Evolutionary conservation across 2,113 vertebrate genomes (phyloP).

Genomic region (Atrichornis clamosus): DNA sequence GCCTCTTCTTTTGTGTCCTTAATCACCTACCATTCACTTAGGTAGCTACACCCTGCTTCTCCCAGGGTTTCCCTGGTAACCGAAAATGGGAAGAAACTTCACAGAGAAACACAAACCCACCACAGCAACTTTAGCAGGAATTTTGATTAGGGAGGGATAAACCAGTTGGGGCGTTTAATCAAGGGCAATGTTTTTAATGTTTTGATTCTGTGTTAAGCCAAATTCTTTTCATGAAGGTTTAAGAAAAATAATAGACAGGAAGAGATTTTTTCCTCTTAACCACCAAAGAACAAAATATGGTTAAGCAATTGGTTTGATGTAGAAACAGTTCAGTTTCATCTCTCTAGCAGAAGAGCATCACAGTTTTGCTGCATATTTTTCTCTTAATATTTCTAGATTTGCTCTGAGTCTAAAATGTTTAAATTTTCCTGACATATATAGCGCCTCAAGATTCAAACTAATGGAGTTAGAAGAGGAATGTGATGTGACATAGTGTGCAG

Average conservation of each 20-base stretch:
- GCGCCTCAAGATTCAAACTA: background rate
- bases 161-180: rapidly evolving
- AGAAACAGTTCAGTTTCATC: background rate
- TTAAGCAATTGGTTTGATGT: background rate
- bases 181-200: background rate
- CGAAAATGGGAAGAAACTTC: no score
- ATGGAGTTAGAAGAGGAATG: background rate
- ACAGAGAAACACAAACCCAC: no score
- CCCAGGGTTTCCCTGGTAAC: no score
- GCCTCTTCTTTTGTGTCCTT: no score
- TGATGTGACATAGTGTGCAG: background rate
- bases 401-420: background rate
- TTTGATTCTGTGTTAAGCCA: background rate
- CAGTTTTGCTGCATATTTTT: background rate
- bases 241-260: background rate
- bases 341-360: background rate
- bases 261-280: background rate
- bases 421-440: background rate
- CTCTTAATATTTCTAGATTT: background rate
- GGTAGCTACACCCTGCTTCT: no score
- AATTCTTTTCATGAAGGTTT: background rate
- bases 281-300: background rate
- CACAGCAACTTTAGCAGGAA: background rate
- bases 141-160: background rate
- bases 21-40: no score